phyloP scores from a whole-genome alignment of 2,888 invertebrate species.

The Oxyscelio sp. region DNA sequence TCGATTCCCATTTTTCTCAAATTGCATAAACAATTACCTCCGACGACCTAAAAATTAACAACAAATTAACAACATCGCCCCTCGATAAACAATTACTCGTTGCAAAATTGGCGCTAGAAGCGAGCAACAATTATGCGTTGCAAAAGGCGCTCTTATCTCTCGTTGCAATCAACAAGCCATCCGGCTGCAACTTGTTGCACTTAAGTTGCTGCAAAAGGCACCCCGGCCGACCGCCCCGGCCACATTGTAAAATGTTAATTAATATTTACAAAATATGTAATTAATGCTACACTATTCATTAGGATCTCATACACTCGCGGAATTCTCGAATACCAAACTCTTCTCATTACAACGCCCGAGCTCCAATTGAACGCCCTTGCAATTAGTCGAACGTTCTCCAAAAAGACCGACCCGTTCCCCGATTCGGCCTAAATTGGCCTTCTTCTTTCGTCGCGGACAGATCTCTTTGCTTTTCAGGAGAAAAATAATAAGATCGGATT shows the following conservation, averaged over 20 bases:
- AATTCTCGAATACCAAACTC: constrained; percentile 59
- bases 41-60: neutral
- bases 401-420: constrained; percentile 8
- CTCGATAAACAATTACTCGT: constrained; percentile 28
- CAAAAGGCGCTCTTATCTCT: neutral
- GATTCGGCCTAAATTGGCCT: too few relatives aligned
- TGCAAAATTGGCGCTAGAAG: too few relatives aligned
- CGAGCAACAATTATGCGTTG: neutral
- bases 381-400: neutral
- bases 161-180: neutral
- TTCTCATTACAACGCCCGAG: constrained; percentile 43
- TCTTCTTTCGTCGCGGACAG: too few relatives aligned
- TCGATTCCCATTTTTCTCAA: neutral
- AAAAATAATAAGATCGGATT: too few relatives aligned
- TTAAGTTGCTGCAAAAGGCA: neutral
- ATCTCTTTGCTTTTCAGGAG: too few relatives aligned
- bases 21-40: neutral
- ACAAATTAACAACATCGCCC: neutral
- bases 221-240: neutral
- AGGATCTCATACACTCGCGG: constrained; percentile 70
- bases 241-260: constrained; percentile 71
- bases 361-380: neutral
- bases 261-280: constrained; percentile 75
- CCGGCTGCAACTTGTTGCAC: neutral
- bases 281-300: constrained; percentile 75